phyloP scores from a whole-genome alignment of 2,113 vertebrate genomes.

The Ptilonorhynchus violaceus region DNA sequence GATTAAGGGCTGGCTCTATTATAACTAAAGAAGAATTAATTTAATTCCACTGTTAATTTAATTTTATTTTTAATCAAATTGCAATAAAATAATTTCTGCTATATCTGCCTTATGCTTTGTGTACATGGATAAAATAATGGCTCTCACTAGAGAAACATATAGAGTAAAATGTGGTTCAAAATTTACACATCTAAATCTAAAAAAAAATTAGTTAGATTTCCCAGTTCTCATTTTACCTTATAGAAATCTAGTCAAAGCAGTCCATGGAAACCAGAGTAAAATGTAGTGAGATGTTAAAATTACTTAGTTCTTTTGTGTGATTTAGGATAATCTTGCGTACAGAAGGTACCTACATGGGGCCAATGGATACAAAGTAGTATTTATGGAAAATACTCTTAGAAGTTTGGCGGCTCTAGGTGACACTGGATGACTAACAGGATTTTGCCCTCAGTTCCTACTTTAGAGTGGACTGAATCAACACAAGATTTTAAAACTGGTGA shows the following conservation, averaged over 20 bases:
- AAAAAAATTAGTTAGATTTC: neutral
- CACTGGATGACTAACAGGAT: neutral
- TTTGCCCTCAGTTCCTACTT: neutral
- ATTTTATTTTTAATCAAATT: neutral
- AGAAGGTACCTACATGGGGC: neutral
- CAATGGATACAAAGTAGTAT: neutral
- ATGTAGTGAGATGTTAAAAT: neutral
- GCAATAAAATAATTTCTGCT: neutral
- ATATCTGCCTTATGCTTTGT: neutral
- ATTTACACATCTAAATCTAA: neutral
- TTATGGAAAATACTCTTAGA: neutral
- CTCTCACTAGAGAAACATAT: neutral
- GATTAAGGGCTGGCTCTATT: neutral
- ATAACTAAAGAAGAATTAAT: neutral
- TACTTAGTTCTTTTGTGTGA: neutral
- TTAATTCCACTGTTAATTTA: neutral
- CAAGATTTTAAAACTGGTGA: neutral
- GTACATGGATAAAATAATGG: neutral
- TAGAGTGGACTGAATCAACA: neutral
- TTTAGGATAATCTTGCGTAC: neutral
- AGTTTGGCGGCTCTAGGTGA: neutral
- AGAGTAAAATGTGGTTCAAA: neutral
- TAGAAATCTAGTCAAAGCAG: neutral
- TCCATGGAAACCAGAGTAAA: neutral
- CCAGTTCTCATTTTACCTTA: neutral